Conservation (phyloP, 92 coral and sea anemone genomes). For the Heteractis magnifica region DNA sequence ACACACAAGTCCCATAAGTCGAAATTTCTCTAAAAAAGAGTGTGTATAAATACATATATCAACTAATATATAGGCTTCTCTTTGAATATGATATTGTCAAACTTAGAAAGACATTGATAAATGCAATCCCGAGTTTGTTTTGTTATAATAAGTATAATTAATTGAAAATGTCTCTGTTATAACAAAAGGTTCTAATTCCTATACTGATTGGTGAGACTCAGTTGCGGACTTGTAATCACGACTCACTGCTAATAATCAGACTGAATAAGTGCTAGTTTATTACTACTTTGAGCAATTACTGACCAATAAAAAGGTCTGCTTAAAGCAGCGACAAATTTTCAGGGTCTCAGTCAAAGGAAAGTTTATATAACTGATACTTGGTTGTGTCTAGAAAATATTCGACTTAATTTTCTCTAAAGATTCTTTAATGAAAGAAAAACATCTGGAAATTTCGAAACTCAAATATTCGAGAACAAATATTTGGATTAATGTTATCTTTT, state of each 20-base stretch:
- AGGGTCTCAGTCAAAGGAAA: background rate
- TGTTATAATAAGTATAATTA: slow-evolving; percentile 11
- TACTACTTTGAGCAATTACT: background rate
- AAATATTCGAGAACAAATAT: background rate
- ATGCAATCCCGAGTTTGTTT: slow-evolving; percentile 4
- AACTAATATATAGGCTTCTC: background rate
- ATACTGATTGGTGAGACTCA: background rate
- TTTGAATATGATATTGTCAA: background rate
- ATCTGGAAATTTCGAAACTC: too few relatives aligned
- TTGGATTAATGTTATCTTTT: background rate
- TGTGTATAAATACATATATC: background rate
- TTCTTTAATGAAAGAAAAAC: too few relatives aligned
- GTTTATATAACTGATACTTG: background rate
- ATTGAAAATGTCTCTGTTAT: slow-evolving; percentile 8
- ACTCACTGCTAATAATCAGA: background rate
- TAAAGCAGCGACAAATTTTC: background rate
- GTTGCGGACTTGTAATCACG: background rate
- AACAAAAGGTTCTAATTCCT: slow-evolving; percentile 18
- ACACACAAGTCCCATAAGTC: background rate
- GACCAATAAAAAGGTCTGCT: background rate
- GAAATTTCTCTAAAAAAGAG: background rate
- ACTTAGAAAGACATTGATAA: background rate
- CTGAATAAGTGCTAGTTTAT: background rate
- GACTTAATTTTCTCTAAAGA: too few relatives aligned
- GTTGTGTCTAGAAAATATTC: background rate